Evolutionary conservation across 1,140 invertebrate species (phyloP).

Genomic region (Orius insidiosus): DNA sequence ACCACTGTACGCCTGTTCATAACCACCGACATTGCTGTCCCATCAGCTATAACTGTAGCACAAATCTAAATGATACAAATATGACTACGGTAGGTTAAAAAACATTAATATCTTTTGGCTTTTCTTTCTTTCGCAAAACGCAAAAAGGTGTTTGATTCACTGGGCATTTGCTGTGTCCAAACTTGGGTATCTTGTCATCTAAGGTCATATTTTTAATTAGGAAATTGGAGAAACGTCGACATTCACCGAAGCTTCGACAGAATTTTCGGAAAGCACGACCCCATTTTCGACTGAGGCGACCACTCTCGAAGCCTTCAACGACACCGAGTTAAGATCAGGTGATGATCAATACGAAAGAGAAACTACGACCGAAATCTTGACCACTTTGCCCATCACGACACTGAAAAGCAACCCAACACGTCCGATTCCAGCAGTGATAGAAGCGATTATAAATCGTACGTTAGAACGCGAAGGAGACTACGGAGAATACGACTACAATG

Average conservation of each 20-base stretch:
- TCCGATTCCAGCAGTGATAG: slow-evolving; percentile 26
- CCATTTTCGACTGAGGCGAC: neutral
- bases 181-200: no score
- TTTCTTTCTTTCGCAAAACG: no score
- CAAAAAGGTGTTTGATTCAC: no score
- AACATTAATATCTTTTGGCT: no score
- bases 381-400: neutral
- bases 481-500: slow-evolving; percentile 40
- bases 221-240: neutral
- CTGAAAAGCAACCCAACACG: slow-evolving; percentile 23
- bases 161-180: no score
- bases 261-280: neutral
- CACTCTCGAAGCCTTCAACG: neutral
- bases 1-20: slow-evolving; percentile 57
- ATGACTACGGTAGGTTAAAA: no score
- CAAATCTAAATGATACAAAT: slow-evolving; percentile 1
- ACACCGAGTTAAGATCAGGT: slow-evolving; percentile 4
- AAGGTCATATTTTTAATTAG: neutral
- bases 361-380: neutral
- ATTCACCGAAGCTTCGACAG: neutral
- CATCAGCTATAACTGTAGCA: slow-evolving; percentile 62
- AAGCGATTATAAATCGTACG: slow-evolving; percentile 29
- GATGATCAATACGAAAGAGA: neutral
- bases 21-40: slow-evolving; percentile 65
- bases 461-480: slow-evolving; percentile 25